Percentiles rank a stretch among this genome's conserved stretches.
These are phyloP conservation scores for Andrena trimmerana DNA, from an alignment of 2,888 invertebrate species.

Conservation along the genomic window DNA sequence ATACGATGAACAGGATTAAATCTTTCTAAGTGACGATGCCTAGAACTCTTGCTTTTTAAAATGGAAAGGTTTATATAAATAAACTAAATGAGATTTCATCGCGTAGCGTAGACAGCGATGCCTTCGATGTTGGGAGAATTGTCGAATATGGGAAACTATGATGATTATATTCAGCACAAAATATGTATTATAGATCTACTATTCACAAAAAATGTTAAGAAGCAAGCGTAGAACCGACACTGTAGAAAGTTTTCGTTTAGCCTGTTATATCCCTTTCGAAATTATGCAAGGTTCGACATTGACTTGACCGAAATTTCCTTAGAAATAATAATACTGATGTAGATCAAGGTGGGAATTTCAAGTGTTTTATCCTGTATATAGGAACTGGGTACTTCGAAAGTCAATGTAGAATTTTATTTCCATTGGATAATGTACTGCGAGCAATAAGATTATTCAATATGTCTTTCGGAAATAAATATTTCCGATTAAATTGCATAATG, in stretches of 20 bases:
- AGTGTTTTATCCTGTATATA: slow-evolving; percentile 21
- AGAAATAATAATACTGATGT: slow-evolving; percentile 23
- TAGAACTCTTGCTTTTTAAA: not conserved
- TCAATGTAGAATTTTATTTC: slow-evolving; percentile 22
- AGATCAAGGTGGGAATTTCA: slow-evolving; percentile 13
- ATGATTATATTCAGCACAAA: not conserved
- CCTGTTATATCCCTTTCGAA: too few species aligned
- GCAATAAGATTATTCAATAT: not conserved
- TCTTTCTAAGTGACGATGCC: not conserved
- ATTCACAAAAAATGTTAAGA: not conserved
- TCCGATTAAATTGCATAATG: slow-evolving; percentile 10
- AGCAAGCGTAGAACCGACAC: not conserved
- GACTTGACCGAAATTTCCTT: not conserved
- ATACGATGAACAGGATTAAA: not conserved
- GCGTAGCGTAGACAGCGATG: too few species aligned
- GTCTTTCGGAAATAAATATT: not conserved
- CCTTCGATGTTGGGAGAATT: not conserved
- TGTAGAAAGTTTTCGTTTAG: too few species aligned
- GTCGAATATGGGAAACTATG: not conserved
- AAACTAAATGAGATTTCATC: too few species aligned
- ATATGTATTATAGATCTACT: not conserved
- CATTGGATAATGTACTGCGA: not conserved
- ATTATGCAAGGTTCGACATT: not conserved
- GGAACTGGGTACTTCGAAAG: slow-evolving; percentile 43
- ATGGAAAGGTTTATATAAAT: too few species aligned